Base-by-base conservation (phyloP, 2,888 invertebrate genomes). In the Hoplodrina ambigua region DNA sequence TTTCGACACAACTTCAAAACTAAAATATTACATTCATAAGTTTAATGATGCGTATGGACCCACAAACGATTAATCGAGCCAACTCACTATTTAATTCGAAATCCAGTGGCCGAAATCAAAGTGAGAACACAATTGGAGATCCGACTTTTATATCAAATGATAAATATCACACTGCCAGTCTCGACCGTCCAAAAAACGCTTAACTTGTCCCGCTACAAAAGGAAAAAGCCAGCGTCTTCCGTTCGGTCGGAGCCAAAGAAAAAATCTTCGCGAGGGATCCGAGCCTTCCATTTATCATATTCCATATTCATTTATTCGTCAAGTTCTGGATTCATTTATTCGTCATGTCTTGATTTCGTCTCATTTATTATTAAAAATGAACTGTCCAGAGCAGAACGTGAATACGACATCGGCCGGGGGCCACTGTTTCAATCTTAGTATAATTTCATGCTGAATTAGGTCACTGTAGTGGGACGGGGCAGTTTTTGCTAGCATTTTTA, bases 281-380 rank as follows among this genome's bases (percentile, higher is more conserved):
- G 90, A 89, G 92, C 91, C 92, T 92, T 92, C 94, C 95, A 96
- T 96, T 96, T 96, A 96, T 96, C 95, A 96, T 96, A 96, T 96
- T 96, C 96, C 95, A 96, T 96, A 96, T 96, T 96, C 96, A 96
- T 96, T 96, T 96, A 95, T 96, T 96, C 96, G 96, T 96, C 96
- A 95, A 96, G 96, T 96, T 94, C 96, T 95, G 95, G 96, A 96
- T 96, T 96, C 96, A 96, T 96, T 96, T 96, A 96, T 96, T 96
- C 96, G 96, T 96, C 96, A 95, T 94, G 95, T 96, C 96, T 96
- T 96, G 96, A 96, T 96, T 96, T 96, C 96, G 93, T 95, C 95
- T 96, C 96, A 96, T 96, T 96, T 96, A 96, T 96, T 96, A 96
- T 96, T 96, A 96, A 96, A 96, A 96, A 96, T 96, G 96, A 96